These are phyloP conservation scores for Yponomeuta evonymella DNA, from an alignment of 2,888 invertebrate species.

Conservation along the genomic window DNA sequence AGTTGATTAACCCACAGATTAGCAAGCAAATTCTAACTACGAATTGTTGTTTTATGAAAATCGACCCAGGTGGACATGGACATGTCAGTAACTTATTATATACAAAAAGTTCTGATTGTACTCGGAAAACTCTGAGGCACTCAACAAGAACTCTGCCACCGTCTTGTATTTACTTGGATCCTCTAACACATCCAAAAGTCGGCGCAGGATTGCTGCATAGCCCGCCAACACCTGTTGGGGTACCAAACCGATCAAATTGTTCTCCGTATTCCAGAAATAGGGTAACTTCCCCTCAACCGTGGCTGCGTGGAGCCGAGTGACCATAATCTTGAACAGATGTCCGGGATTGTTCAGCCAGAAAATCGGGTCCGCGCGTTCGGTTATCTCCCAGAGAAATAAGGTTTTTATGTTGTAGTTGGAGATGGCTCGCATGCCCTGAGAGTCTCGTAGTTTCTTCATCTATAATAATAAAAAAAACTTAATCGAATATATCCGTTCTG, in stretches of 20 bases:
- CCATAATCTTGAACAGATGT: constrained; percentile 52
- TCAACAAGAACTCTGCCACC: constrained; percentile 47
- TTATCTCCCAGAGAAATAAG: constrained; percentile 59
- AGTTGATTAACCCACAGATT: too few relatives aligned
- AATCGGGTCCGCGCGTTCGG: constrained; percentile 29
- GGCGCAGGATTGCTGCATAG: constrained; percentile 39
- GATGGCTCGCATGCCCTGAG: constrained; percentile 52
- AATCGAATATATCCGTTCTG: too few relatives aligned
- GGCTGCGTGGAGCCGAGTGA: constrained; percentile 47
- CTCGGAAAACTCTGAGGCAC: constrained; percentile 34
- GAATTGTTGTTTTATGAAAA: too few relatives aligned
- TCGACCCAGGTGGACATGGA: too few relatives aligned
- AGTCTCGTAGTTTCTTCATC: constrained; percentile 71
- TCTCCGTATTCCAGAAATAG: constrained; percentile 66
- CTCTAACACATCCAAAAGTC: constrained; percentile 36
- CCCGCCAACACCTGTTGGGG: constrained; percentile 26
- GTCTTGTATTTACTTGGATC: constrained; percentile 34
- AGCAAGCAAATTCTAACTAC: too few relatives aligned
- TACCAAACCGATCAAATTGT: constrained; percentile 57
- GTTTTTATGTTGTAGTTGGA: constrained; percentile 77
- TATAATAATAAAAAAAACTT: constrained; percentile 27
- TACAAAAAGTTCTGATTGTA: constrained; percentile 38
- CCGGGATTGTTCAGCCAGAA: constrained; percentile 47
- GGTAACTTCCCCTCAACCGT: constrained; percentile 40
- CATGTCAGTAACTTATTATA: constrained; percentile 18